These are phyloP conservation scores for Petaurus breviceps DNA, from an alignment of 2,113 vertebrate species.

Conservation along the genomic window DNA sequence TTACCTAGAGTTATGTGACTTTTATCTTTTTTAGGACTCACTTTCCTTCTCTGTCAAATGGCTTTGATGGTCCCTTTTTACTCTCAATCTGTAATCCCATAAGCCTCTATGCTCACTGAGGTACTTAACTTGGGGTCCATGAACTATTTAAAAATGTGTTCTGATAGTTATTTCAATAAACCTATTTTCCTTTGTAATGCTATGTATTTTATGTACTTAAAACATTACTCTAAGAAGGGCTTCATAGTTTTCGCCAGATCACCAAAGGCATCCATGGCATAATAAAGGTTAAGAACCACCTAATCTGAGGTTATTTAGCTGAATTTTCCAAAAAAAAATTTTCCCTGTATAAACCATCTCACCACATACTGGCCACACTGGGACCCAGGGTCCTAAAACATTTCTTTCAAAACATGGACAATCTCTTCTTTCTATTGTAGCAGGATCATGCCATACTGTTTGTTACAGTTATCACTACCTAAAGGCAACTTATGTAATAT, in stretches of 20 bases:
- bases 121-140: neutral
- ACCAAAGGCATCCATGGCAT: neutral
- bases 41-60: neutral
- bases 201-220: neutral
- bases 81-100: neutral
- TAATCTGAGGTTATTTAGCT: neutral
- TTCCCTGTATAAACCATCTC: neutral
- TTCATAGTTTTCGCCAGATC: neutral
- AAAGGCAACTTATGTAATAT: slow-evolving; percentile 68
- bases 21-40: neutral
- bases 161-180: neutral
- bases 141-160: neutral
- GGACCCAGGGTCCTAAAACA: neutral
- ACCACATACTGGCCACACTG: neutral
- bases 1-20: neutral
- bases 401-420: neutral
- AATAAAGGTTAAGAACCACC: neutral
- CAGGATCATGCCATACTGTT: neutral
- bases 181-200: neutral
- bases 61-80: neutral
- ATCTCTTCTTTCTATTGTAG: neutral
- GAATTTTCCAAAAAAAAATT: neutral
- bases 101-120: neutral
- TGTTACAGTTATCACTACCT: slow-evolving; percentile 58
- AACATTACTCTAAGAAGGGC: neutral